Evolutionary conservation across 2,888 invertebrate species (phyloP).

Genomic region (Actias luna): DNA sequence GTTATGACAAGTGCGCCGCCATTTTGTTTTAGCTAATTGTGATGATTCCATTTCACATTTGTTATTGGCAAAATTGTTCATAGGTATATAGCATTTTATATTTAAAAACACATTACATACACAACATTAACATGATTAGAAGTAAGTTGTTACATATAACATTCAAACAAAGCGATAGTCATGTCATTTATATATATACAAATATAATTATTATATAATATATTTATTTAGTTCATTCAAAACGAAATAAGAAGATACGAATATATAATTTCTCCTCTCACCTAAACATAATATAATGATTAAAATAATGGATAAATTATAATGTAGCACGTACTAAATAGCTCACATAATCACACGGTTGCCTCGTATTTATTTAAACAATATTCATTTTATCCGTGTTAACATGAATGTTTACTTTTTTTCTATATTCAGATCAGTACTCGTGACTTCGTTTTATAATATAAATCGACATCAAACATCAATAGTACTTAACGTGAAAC

Average conservation of each 20-base stretch:
- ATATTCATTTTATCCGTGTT: neutral
- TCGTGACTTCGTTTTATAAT: neutral
- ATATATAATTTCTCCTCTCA: slow-evolving; percentile 1
- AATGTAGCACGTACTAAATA: slow-evolving; percentile 3
- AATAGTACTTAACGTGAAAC: neutral
- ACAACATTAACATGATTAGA: too few relatives aligned
- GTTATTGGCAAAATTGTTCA: too few relatives aligned
- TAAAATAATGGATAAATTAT: neutral
- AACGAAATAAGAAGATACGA: neutral
- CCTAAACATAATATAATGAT: neutral
- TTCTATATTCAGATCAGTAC: neutral
- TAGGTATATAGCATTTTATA: too few relatives aligned
- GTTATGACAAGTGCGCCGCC: too few relatives aligned
- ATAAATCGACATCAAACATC: neutral
- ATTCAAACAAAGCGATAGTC: too few relatives aligned
- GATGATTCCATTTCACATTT: too few relatives aligned
- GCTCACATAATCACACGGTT: neutral
- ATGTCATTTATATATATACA: neutral
- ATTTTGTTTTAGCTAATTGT: too few relatives aligned
- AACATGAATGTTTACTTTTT: neutral
- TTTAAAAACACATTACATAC: too few relatives aligned
- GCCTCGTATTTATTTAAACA: neutral
- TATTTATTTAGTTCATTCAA: neutral
- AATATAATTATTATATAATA: neutral
- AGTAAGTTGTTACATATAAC: too few relatives aligned